Percentiles rank a stretch among this genome's conserved stretches.
phyloP scores from a whole-genome alignment of 2,113 vertebrate species.

The Xiphorhynchus elegans region DNA sequence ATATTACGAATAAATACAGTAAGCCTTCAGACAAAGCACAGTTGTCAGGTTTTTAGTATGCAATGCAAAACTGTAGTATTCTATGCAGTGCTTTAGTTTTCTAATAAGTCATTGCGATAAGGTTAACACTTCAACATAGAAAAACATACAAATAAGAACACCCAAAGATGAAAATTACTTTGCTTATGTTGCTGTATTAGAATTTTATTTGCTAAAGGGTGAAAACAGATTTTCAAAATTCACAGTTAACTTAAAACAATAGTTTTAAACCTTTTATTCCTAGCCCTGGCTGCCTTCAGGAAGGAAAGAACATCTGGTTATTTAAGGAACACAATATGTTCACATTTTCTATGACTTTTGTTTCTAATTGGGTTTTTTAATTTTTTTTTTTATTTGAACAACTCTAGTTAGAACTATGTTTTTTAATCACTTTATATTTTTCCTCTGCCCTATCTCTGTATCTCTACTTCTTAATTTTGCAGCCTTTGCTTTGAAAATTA shows the following conservation, averaged over 20 bases:
- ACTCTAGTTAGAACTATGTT: conserved; percentile 77
- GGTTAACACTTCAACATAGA: conserved; percentile 69
- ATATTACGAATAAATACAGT: conserved; percentile 45
- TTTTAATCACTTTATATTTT: conserved; percentile 83
- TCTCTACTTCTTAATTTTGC: conserved; percentile 57
- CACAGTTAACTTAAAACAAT: conserved; percentile 89
- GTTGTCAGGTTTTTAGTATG: conserved; percentile 59
- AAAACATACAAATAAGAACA: conserved; percentile 66
- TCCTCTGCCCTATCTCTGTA: conserved; percentile 60
- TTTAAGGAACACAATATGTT: conserved; percentile 88
- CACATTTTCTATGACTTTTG: conserved; percentile 89
- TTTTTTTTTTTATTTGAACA: conserved; percentile 78
- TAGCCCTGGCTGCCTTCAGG: conserved; percentile 85
- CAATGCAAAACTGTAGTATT: conserved; percentile 62
- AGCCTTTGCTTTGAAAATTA: conserved; percentile 70
- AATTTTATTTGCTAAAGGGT: conserved; percentile 86
- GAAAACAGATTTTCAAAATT: conserved; percentile 84
- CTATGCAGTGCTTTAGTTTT: conserved; percentile 59
- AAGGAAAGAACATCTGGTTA: conserved; percentile 87
- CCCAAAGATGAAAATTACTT: conserved; percentile 79
- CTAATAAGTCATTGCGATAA: conserved; percentile 78
- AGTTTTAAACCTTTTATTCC: conserved; percentile 84
- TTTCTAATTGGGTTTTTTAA: conserved; percentile 86
- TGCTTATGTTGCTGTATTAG: conserved; percentile 82
- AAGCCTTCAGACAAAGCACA: conserved; percentile 62